Evolutionary conservation across 2,888 invertebrate species (phyloP).

Genomic region (Spisula solida): DNA sequence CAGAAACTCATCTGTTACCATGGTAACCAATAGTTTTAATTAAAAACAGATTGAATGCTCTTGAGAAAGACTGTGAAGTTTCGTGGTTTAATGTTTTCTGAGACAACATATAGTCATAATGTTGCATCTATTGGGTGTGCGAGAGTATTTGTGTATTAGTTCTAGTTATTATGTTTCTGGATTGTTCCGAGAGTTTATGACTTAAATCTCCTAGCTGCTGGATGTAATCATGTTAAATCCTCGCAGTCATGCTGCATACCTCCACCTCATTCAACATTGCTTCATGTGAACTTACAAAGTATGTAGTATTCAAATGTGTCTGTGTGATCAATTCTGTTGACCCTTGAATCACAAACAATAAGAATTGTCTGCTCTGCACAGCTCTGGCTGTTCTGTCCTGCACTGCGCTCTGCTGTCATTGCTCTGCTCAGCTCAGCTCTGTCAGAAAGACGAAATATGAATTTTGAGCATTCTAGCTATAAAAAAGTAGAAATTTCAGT

Average conservation of each 20-base stretch:
- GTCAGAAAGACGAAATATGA: too few species aligned
- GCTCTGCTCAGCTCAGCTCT: too few species aligned
- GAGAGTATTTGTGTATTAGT: not conserved
- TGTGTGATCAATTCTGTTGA: too few species aligned
- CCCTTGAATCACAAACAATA: too few species aligned
- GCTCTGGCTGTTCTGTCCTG: too few species aligned
- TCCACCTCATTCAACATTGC: too few species aligned
- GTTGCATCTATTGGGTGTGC: not conserved
- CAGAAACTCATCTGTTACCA: constrained; percentile 38
- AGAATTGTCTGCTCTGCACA: too few species aligned
- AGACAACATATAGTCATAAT: not conserved
- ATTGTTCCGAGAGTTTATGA: not conserved
- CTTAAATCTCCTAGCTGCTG: not conserved
- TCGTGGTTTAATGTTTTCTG: not conserved
- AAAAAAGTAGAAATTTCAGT: too few species aligned
- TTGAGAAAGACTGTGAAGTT: constrained; percentile 7
- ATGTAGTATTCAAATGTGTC: too few species aligned
- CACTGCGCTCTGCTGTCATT: too few species aligned
- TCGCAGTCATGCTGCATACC: not conserved
- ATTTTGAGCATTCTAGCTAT: too few species aligned
- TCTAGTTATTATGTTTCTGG: not conserved
- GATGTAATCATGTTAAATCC: not conserved
- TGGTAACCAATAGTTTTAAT: constrained; percentile 45
- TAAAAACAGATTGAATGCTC: constrained; percentile 33
- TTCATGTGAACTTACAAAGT: too few species aligned